These are phyloP conservation scores for Leptestheria dahalacensis DNA, from an alignment of 1,140 invertebrate species.

Conservation along the genomic window DNA sequence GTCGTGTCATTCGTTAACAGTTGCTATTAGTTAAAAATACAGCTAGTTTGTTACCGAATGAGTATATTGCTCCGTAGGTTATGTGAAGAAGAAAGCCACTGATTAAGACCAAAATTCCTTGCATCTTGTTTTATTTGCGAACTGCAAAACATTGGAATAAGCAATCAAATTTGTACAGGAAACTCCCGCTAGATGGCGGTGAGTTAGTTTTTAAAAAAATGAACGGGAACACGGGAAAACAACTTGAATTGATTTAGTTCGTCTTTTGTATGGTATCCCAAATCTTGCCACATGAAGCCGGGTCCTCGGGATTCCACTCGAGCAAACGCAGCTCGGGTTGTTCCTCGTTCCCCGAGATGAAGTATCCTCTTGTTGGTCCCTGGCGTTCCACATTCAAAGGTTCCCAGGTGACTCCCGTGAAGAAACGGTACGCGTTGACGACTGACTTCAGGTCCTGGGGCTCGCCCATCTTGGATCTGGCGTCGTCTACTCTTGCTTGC, in stretches of 20 bases:
- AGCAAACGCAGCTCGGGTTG: not conserved
- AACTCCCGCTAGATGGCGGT: no score
- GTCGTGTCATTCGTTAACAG: conserved; percentile 2
- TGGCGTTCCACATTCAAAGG: not conserved
- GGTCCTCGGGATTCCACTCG: not conserved
- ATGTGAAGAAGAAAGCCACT: conserved; percentile 25
- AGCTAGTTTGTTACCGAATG: conserved; percentile 21
- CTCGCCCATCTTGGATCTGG: not conserved
- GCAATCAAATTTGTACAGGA: no score
- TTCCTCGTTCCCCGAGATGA: not conserved
- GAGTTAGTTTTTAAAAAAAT: no score
- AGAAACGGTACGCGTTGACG: not conserved
- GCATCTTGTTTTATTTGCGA: not conserved
- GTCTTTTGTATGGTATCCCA: not conserved
- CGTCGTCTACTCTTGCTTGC: not conserved
- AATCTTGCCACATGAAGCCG: not conserved
- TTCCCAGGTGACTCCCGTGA: not conserved
- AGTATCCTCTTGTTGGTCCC: not conserved
- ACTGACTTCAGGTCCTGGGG: not conserved
- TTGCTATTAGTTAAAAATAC: not conserved
- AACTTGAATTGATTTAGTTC: no score
- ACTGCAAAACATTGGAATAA: no score
- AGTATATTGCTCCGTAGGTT: conserved; percentile 25
- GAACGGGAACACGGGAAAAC: no score
- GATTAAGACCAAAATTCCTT: conserved; percentile 17